Conservation (phyloP, 2,797 vertebrate genomes). For the Acanthurus tractus region DNA sequence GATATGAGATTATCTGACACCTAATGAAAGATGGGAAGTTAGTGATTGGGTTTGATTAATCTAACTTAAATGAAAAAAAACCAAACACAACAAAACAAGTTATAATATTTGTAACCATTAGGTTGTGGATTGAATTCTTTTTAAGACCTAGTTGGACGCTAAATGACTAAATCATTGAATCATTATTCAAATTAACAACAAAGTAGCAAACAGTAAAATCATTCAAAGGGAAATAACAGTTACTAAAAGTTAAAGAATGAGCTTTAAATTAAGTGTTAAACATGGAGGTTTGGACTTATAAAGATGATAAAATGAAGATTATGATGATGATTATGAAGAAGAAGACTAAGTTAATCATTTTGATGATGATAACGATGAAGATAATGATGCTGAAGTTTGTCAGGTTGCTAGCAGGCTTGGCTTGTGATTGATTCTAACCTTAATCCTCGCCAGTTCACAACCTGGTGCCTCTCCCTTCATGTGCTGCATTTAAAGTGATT, state of each 20-base stretch:
- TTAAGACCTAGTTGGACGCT: neutral
- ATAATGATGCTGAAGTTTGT: too few species aligned
- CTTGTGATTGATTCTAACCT: too few species aligned
- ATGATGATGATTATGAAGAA: too few species aligned
- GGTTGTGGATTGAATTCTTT: neutral
- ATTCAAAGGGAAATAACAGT: neutral
- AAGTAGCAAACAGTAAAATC: neutral
- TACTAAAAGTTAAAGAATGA: neutral
- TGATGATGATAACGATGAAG: too few species aligned
- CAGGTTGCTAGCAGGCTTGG: too few species aligned
- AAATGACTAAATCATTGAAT: neutral
- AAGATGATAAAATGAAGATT: neutral
- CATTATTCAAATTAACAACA: neutral
- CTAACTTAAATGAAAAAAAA: neutral
- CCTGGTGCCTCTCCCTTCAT: too few species aligned
- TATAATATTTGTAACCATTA: neutral
- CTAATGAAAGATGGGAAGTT: neutral
- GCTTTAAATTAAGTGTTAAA: neutral
- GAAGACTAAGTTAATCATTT: too few species aligned
- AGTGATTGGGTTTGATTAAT: neutral
- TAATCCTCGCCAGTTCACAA: too few species aligned
- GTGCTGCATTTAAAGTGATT: too few species aligned
- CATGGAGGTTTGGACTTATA: neutral
- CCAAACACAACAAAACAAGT: too few species aligned
- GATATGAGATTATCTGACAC: neutral